Evolutionary conservation across 2,888 invertebrate genomes (phyloP).

Genomic region (Prosapia bicincta): DNA sequence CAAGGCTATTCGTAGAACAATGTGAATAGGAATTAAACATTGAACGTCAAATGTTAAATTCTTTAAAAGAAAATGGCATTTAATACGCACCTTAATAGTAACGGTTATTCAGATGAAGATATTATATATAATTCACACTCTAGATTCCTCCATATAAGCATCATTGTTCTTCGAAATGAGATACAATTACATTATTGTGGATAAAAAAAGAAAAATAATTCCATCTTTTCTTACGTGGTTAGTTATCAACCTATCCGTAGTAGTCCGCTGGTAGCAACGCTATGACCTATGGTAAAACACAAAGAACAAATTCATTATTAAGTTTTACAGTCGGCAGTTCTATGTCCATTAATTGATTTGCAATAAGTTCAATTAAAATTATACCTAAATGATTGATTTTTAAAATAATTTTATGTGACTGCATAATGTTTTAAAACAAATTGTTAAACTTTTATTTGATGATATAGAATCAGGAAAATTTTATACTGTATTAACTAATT

Average conservation of each 20-base stretch:
- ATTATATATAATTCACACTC: background rate
- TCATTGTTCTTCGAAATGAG: background rate
- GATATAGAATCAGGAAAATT: no score
- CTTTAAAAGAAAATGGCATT: background rate
- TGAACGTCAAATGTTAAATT: background rate
- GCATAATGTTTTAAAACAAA: no score
- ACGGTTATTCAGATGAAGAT: background rate
- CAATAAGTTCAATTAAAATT: no score
- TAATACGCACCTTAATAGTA: background rate
- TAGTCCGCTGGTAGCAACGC: background rate
- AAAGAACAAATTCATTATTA: background rate
- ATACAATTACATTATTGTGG: background rate
- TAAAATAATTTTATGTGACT: no score
- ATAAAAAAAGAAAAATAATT: background rate
- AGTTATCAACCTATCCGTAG: background rate
- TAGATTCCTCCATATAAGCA: background rate
- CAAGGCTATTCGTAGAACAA: slow-evolving; percentile 36
- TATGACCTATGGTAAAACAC: background rate
- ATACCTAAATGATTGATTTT: no score
- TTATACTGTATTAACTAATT: no score
- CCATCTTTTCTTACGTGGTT: background rate
- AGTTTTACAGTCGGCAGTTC: background rate
- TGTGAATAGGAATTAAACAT: slow-evolving; percentile 10
- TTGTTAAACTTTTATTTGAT: no score
- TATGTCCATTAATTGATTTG: background rate